Evolutionary conservation across 1,140 invertebrate genomes (phyloP), one percentile per base, ranked within the genome.

Genomic region (Neodiprion fabricii): DNA sequence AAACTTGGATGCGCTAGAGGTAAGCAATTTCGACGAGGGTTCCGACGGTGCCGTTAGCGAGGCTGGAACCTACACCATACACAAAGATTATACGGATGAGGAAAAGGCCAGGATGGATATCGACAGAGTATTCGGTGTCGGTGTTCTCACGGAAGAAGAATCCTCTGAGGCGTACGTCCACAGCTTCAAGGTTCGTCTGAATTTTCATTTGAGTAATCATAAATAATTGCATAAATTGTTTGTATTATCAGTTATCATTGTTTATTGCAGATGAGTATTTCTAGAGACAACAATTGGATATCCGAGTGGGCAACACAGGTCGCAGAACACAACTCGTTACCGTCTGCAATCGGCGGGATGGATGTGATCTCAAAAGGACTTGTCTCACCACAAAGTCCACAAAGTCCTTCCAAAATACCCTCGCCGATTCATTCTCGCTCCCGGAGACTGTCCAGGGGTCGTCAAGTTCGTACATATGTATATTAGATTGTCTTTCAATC

Each of bases 101-200:
- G 94, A 96, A 77, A 94, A 95, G 88, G 95, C 95, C 67, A 90
- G 95, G 79, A 94, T 94, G 90, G 94, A 95, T 80, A 97, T 97
- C 78, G 96, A 97, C 79, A 91, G 91, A 77, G 91, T 92, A 65
- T 95, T 95, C 85, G 91, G 91, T 69, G 89, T 93, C 14, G 87
- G 89, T 69, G 77, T 86, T 75, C 79, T 90, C 40, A 85, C 88
- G 9, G 85, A 88, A 48, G 82, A 86, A 65, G 85, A 87, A 71
- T 88, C 80, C 73, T 87, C 85, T 17, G 83, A 87, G 76, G 81
- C 86, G 50, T 89, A 89, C 69, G 80, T 89, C 72, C 84, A 84
- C 79, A 89, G 83, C 78, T 85, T 84, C 48, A 83, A 85, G 70
- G 80, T 84, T 76, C 65, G 70, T 61, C 17, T 8, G 17, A 67